Evolutionary conservation across 2,888 invertebrate species (phyloP), one percentile per base, ranked within the genome.

Genomic region (Andrena hattorfiana): DNA sequence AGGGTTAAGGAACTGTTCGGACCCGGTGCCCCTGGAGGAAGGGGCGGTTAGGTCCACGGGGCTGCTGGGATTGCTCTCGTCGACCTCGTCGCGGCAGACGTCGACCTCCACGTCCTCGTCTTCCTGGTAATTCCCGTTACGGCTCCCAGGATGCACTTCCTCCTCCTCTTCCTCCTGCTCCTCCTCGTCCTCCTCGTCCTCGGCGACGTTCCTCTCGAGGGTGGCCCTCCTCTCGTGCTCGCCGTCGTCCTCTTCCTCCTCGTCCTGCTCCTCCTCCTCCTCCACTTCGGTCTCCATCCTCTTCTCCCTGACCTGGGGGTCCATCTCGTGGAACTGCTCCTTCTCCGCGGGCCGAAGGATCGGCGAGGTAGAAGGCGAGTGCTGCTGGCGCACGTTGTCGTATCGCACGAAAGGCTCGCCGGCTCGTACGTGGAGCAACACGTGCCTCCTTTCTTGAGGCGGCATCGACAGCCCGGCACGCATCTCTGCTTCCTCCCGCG

Each of bases 31-130:
- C 54, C 92, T 90, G 3, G 94, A 93, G 16, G 94, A 91, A 2
- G 94, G 91, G 0, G 94, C 94, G 30, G 94, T 94, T 3, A 94
- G 87, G 71, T 94, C 94, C 5, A 94, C 94, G 2, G 94, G 94
- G 71, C 94, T 94, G 60, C 93, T 93, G 0, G 94, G 93, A 68
- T 92, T 94, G 77, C 93, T 93, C 66, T 92, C 93, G 87, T 87
- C 93, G 81, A 80, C 92, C 66, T 91, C 92, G 75, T 91, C 91
- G 71, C 93, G 92, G 56, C 93, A 94, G 5, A 92, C 92, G 67
- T 91, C 92, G 0, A 93, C 92, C 51, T 93, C 93, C 35, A 91
- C 87, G 48, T 93, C 89, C 62, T 92, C 93, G 70, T 93, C 93
- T 7, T 92, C 92, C 32, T 89, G 90, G 69, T 91, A 92, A 54